Base-by-base conservation (phyloP, 2,888 invertebrate genomes). In the Callyntrura sp. region DNA sequence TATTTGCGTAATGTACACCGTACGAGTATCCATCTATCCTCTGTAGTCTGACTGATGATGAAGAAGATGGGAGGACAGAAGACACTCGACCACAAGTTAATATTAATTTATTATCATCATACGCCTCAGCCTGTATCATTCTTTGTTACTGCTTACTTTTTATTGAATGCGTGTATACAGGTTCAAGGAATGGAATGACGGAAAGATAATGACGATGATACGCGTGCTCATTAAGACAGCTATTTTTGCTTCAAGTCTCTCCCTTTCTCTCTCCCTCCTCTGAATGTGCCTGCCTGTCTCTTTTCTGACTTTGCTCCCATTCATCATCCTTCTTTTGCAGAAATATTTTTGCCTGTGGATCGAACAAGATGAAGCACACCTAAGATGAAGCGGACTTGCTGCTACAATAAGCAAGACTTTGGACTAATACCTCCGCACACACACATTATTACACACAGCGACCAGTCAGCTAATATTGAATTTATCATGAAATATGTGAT, bases 41-140 rank as follows among this genome's bases (percentile, higher is more conserved):
- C 35, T 78, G 6, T 4, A 35, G 35, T 2, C 35, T 57, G 17
- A 79, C 35, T 17, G 20, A 23, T 48, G 48, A 82, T 65, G 25
- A 25, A 11, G 45, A 57, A 60, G 81, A 65, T 12, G 65, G 65
- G 82, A 65, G 82, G 82, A 82, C 82, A 65, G 45, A 48, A 65
- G 82, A 25, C 43, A 45, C 62, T 28, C 82, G 35, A 82, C 82
- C 82, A 65, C 82, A 82, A 82, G 43, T 17, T 35, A 55, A 82
- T 82, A 82, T 82, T 82, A 82, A 82, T 82, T 82, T 82, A 82
- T 82, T 62, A 65, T 79, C 60, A 79, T 79, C 57, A 35, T 35
- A 79, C 60, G 17, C 57, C 76, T 51, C 51, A 76, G 25, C 70
- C 70, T 73, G 35, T 35, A 45, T 43, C 23, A n/a, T 17, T 43